phyloP scores from a whole-genome alignment of 1,140 invertebrate genomes.

The Ganaspis sp. region DNA sequence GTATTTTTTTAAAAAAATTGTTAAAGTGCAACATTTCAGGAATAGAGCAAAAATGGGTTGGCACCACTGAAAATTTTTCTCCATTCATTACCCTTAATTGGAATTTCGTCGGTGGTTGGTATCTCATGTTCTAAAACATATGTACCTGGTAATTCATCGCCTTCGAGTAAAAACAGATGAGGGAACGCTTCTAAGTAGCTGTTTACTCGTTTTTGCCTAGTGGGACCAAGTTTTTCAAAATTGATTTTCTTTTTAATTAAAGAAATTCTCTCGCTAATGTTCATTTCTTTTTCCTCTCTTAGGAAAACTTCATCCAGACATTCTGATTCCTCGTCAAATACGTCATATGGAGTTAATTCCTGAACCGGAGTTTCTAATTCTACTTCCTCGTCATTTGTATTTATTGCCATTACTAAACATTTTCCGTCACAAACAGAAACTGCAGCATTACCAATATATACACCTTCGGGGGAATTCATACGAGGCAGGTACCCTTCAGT shows the following conservation, averaged over 20 bases:
- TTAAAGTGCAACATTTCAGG: too few relatives aligned
- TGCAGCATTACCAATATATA: constrained; percentile 33
- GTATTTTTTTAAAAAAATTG: constrained; percentile 60
- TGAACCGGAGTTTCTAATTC: constrained; percentile 22
- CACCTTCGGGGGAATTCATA: constrained; percentile 22
- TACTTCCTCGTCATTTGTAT: constrained; percentile 29
- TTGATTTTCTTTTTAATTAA: neutral
- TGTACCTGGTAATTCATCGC: constrained; percentile 45
- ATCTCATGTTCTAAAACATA: constrained; percentile 53
- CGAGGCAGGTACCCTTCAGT: neutral
- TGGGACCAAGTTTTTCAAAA: neutral
- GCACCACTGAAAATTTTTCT: too few relatives aligned
- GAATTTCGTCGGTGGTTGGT: constrained; percentile 34
- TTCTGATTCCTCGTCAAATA: constrained; percentile 10
- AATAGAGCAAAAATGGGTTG: too few relatives aligned
- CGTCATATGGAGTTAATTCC: neutral
- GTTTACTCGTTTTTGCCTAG: too few relatives aligned
- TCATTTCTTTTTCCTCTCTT: neutral
- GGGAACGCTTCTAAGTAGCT: neutral
- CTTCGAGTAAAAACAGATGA: neutral
- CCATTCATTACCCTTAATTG: too few relatives aligned
- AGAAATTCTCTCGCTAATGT: neutral
- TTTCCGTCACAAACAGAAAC: neutral
- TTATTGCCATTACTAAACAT: constrained; percentile 30
- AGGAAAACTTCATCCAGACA: neutral